Conservation (phyloP, 2,113 vertebrate species). For the Lipotes vexillifer region DNA sequence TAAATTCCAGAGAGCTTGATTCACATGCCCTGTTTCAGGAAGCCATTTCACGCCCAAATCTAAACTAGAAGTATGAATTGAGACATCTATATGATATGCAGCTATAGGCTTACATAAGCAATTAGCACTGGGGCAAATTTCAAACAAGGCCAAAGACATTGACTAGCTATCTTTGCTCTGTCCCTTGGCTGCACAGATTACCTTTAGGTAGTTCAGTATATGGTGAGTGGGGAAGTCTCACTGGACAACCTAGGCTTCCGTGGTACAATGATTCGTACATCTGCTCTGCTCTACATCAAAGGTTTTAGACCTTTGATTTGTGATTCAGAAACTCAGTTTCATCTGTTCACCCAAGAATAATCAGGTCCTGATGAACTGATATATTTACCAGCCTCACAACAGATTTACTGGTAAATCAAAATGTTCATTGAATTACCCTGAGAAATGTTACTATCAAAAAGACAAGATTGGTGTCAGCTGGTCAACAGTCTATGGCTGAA, state of each 20-base stretch:
- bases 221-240: background rate
- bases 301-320: background rate
- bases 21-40: background rate
- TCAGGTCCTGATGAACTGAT: background rate
- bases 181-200: background rate
- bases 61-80: background rate
- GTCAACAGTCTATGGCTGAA: background rate
- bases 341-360: background rate
- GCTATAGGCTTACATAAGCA: background rate
- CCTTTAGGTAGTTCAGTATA: background rate
- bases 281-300: background rate
- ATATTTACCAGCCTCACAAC: background rate
- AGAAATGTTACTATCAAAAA: slow-evolving; percentile 7
- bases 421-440: background rate
- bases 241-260: background rate
- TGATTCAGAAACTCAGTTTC: background rate
- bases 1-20: background rate
- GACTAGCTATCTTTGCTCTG: background rate
- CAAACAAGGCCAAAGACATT: background rate
- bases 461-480: background rate
- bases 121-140: background rate
- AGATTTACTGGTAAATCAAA: background rate
- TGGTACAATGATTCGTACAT: background rate
- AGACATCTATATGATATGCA: background rate
- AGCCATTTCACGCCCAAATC: background rate